A percentile compares a stretch with the other conserved stretches of the same genome.
These are phyloP conservation scores for Lampropteryx suffumata DNA, from an alignment of 2,888 invertebrate species.

Conservation along the genomic window DNA sequence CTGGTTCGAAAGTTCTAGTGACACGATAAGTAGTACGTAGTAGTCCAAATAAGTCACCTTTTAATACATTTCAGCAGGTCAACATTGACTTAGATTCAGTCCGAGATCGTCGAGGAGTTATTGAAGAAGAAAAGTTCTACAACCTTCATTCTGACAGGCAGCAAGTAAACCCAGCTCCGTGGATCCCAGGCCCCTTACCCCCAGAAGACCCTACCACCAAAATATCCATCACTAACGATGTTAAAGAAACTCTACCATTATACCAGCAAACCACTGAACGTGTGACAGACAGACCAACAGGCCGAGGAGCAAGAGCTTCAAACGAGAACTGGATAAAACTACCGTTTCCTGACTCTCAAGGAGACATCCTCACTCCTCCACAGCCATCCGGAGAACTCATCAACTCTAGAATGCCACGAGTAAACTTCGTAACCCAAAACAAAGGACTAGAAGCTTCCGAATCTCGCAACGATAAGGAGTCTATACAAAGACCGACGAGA, in stretches of 20 bases:
- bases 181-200: conserved; percentile 71
- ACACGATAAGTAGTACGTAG: no score
- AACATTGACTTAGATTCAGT: conserved; percentile 51
- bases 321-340: conserved; percentile 85
- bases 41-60: background rate
- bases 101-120: conserved; percentile 71
- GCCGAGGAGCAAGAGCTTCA: conserved; percentile 82
- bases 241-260: conserved; percentile 54
- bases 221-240: conserved; percentile 65
- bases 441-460: conserved; percentile 77
- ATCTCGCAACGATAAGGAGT: conserved; percentile 76
- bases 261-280: conserved; percentile 73
- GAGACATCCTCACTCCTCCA: conserved; percentile 77
- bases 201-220: conserved; percentile 71
- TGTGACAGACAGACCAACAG: conserved; percentile 78
- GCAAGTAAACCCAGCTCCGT: conserved; percentile 56
- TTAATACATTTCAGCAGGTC: conserved; percentile 40
- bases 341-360: conserved; percentile 71
- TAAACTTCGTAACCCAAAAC: conserved; percentile 86
- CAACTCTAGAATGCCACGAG: conserved; percentile 84
- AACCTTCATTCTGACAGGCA: conserved; percentile 60
- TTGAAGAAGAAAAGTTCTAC: conserved; percentile 75
- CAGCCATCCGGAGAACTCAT: conserved; percentile 80
- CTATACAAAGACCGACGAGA: conserved; percentile 67
- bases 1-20: no score